Base-by-base conservation (phyloP, 92 coral and sea anemone species). In the Phenganax subtilis region DNA sequence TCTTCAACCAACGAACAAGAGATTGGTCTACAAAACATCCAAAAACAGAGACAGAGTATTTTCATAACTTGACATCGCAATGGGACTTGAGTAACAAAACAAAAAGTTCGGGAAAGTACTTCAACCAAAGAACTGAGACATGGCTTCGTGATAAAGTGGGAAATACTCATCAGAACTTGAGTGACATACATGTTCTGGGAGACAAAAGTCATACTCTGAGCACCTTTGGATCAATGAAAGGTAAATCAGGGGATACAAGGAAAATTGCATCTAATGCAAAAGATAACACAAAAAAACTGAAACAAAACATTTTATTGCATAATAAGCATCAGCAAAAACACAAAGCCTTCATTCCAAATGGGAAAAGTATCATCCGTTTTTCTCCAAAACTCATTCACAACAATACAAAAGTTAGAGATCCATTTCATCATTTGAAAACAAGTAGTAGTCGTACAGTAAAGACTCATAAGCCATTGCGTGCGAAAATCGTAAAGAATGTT, bases 81-180 rank as follows among this genome's bases (percentile, higher is more conserved):
- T 79, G 73, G 83, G 52, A 64, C 51, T 51, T 63, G 17, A 52
- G 51, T 7, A 79, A 79, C 74, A 54, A 64, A 30, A 79, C 83
- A 59, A 63, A 27, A 25, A n/a, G 10, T 55, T 55, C 25, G 31
- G 74, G 60, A 8, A 65, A 79, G 37, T 79, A 79, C 27, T 79
- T 79, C 53, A 79, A 79, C 16, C 83, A 79, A 52, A 62, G 83
- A 62, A 79, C 83, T 31, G 63, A 20, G 51, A 51, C 57, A 47
- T 79, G 83, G 83, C 51, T 79, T 12, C 61, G 52, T 16, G 15
- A 65, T 37, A 79, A 63, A 44, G 51, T 11, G 0, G 55, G 30
- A 9, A 16, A 8, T 27, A 55, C 29, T 58, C 12, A 30, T 30
- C 28, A 73, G 14, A 62, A 62, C 37, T 17, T 20, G 16, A 16